Conservation (phyloP, 37 sponge, comb jelly and placozoan species). For the Spongilla lacustris region DNA sequence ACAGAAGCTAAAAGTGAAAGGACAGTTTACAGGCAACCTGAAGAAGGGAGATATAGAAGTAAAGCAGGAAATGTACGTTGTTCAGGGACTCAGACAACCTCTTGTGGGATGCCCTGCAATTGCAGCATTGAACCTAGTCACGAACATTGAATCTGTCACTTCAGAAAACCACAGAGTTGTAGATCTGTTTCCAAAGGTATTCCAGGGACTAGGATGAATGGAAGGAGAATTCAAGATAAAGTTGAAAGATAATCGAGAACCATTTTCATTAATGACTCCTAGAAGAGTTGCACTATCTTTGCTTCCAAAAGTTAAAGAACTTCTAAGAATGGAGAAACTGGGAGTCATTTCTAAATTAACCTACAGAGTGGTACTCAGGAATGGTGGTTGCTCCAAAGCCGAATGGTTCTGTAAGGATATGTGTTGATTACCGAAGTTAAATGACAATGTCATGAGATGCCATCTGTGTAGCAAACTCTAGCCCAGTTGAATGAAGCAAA, state of each 20-base stretch:
- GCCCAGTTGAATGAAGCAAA: conserved; percentile 22
- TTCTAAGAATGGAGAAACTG: conserved; percentile 32
- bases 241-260: background rate
- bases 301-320: conserved; percentile 29
- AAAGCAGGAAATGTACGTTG: conserved; percentile 3
- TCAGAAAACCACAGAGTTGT: background rate
- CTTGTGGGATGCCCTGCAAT: conserved; percentile 35
- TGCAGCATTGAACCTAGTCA: conserved; percentile 6
- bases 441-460: conserved; percentile 12
- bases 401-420: conserved; percentile 5
- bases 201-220: conserved; percentile 27
- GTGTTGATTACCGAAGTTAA: conserved; percentile 20
- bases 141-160: background rate
- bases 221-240: conserved; percentile 32
- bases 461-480: conserved; percentile 23
- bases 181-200: conserved; percentile 6
- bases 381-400: conserved; percentile 35
- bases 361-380: conserved; percentile 20
- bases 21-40: background rate
- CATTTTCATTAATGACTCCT: conserved; percentile 35
- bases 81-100: conserved; percentile 3
- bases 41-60: background rate
- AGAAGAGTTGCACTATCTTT: conserved; percentile 44
- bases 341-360: conserved; percentile 26
- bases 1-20: conserved; percentile 5